These are phyloP conservation scores for Nautilus pompilius DNA, from an alignment of 1,140 invertebrate genomes.

Conservation along the genomic window DNA sequence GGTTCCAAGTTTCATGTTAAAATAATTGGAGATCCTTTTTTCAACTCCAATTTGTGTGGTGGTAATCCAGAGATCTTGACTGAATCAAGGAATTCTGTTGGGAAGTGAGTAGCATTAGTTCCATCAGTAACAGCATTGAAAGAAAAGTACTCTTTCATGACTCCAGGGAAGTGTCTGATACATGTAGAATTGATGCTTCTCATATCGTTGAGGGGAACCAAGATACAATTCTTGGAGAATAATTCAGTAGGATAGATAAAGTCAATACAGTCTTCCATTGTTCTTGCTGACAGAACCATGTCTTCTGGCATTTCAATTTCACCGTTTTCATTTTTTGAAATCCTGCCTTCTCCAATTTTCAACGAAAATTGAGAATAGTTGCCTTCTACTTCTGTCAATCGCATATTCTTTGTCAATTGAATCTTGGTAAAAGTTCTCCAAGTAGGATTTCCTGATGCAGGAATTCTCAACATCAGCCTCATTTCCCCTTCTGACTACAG, in stretches of 20 bases:
- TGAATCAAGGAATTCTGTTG: slow-evolving; percentile 40
- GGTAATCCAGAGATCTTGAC: slow-evolving; percentile 30
- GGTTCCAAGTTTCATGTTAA: slow-evolving; percentile 54
- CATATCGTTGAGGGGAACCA: background rate
- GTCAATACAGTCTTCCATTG: background rate
- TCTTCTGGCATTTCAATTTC: background rate
- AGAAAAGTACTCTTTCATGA: background rate
- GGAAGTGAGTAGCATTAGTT: slow-evolving; percentile 23
- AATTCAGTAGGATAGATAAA: background rate
- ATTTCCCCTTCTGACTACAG: background rate
- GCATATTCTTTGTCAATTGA: background rate
- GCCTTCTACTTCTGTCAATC: background rate
- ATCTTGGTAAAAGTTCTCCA: background rate
- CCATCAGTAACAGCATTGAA: background rate
- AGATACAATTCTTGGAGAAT: background rate
- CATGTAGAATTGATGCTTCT: background rate
- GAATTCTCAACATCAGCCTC: background rate
- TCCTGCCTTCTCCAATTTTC: background rate
- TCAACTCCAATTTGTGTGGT: slow-evolving; percentile 26
- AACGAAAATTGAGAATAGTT: background rate
- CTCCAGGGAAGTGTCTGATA: background rate
- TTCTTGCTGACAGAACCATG: background rate
- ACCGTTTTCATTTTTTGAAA: background rate
- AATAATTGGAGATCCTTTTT: slow-evolving; percentile 45
- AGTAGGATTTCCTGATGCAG: background rate